Evolutionary conservation across 2,888 invertebrate genomes (phyloP), one percentile per base, ranked within the genome.

Genomic region (Plebejus argus): DNA sequence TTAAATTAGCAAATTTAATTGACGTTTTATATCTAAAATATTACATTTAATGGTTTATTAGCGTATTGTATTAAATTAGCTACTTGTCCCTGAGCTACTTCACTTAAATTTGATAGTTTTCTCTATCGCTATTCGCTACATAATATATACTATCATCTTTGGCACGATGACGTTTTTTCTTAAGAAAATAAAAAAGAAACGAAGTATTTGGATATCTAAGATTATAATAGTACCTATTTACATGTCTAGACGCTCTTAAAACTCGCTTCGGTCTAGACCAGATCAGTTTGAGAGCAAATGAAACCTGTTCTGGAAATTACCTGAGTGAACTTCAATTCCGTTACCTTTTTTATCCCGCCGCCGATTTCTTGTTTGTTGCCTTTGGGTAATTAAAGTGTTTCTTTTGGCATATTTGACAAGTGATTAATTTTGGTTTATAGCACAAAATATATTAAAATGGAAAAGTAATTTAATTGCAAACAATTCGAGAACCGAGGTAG

Each of bases 301-400:
- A 72, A 74, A 74, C 74, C 74, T 49, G 74, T 74, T 74, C 45
- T 28, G 45, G 28, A 49, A 53, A 74, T 53, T 74, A 39, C 66
- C 66, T 66, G 66, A 66, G 28, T 66, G 66, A 66, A 66, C 66
- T 66, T 66, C 6, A 33, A 66, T 66, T 66, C 66, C 28, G 66
- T 66, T 66, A 66, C 66, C 28, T 66, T 66, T 58, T 66, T 66
- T 66, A 66, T 33, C 28, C 28, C 61, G 23, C 23, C 66, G 66
- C 66, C 23, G 66, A 66, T 66, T 23, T 66, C 66, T 28, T 66
- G 15, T 66, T 66, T 28, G 15, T 66, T 28, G 23, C 61, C 23
- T 61, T 2, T 23, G 1, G 12, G 61, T 61, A 61, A 61, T 61
- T 61, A 61, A 12, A 20, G 61, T 23, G 28, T 66, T 23, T 28